Evolutionary conservation across 1,140 invertebrate species (phyloP).

Genomic region (Penaeus indicus): DNA sequence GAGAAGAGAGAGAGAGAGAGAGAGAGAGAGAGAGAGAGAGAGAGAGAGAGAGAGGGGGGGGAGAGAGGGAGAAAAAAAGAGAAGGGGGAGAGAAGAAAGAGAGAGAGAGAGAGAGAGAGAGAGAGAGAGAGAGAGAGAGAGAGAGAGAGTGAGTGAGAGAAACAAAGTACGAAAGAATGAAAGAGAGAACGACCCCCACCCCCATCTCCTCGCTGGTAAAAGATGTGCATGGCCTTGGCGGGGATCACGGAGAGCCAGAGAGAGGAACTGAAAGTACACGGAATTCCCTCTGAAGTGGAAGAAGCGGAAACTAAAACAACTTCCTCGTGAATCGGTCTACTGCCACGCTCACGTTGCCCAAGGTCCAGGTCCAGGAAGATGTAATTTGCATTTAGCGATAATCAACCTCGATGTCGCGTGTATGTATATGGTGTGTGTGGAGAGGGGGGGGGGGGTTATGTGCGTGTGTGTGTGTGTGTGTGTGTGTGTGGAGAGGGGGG

Average conservation of each 20-base stretch:
- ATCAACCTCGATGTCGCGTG: not conserved
- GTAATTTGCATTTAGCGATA: too few relatives aligned
- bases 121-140: not conserved
- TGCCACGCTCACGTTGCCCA: too few relatives aligned
- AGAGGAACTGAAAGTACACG: too few relatives aligned
- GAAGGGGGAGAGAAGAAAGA: not conserved
- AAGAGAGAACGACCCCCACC: too few relatives aligned
- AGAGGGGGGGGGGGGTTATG: conserved; percentile 4
- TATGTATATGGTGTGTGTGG: conserved; percentile 8
- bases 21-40: not conserved
- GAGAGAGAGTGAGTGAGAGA: not conserved
- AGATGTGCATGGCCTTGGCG: too few relatives aligned
- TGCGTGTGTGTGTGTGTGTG: not conserved
- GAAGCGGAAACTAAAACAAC: too few relatives aligned
- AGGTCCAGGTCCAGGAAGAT: too few relatives aligned
- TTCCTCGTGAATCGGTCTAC: too few relatives aligned
- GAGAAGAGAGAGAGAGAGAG: not conserved
- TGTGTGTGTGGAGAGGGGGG: not conserved
- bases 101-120: not conserved
- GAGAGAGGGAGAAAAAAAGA: not conserved
- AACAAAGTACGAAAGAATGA: too few relatives aligned
- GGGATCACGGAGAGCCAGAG: too few relatives aligned
- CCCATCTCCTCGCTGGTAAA: too few relatives aligned
- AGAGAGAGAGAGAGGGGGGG: not conserved
- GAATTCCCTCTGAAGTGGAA: too few relatives aligned